Percentiles rank a stretch among this genome's conserved stretches.
These are phyloP conservation scores for Cyrtorhinus lividipennis DNA, from an alignment of 1,140 invertebrate species.

Conservation along the genomic window DNA sequence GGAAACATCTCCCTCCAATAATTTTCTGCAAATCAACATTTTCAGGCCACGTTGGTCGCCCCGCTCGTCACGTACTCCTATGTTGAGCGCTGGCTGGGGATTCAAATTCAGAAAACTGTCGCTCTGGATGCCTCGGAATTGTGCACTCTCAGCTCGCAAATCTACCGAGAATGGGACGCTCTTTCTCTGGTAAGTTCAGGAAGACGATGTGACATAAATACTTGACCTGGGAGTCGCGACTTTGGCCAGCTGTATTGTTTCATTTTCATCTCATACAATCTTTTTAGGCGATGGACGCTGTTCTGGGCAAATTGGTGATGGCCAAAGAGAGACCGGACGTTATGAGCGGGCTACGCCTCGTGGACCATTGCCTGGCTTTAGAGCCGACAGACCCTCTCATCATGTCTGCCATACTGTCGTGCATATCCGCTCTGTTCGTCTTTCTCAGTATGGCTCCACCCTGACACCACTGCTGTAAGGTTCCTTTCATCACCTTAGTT, in stretches of 20 bases:
- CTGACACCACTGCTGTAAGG: slow-evolving; percentile 34
- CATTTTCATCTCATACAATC: too few species aligned
- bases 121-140: slow-evolving; percentile 32
- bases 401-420: slow-evolving; percentile 65
- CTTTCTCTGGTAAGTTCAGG: slow-evolving; percentile 35
- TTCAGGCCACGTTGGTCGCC: slow-evolving; percentile 59
- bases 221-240: background rate
- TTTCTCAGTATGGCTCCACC: slow-evolving; percentile 74
- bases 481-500: slow-evolving; percentile 8
- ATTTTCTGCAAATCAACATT: too few species aligned
- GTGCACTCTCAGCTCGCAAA: slow-evolving; percentile 40
- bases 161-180: slow-evolving; percentile 76
- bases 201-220: background rate
- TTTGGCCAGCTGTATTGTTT: too few species aligned
- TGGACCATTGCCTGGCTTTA: slow-evolving; percentile 59
- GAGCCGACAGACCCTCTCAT: slow-evolving; percentile 61
- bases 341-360: slow-evolving; percentile 47
- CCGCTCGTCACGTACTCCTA: slow-evolving; percentile 67
- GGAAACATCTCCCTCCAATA: too few species aligned
- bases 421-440: slow-evolving; percentile 77
- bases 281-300: slow-evolving; percentile 53
- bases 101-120: slow-evolving; percentile 40
- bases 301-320: slow-evolving; percentile 55
- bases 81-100: slow-evolving; percentile 64
- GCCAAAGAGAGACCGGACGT: slow-evolving; percentile 48